Evolutionary conservation across 2,113 vertebrate genomes (phyloP).

Genomic region (Neolamprologus caudopunctatus): DNA sequence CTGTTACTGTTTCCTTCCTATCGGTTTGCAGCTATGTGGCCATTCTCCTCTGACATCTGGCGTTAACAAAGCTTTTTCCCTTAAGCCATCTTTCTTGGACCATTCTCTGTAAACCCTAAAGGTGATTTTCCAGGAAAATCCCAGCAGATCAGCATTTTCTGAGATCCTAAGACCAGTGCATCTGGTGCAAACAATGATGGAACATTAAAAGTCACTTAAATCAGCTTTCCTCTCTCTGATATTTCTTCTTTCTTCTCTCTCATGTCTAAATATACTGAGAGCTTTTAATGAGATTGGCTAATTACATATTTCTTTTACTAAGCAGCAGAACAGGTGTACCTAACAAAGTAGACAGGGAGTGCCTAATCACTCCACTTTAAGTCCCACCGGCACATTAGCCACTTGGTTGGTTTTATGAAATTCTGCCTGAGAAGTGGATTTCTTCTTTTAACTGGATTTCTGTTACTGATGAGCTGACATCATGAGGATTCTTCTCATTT

Average conservation of each 20-base stretch:
- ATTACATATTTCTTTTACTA: neutral
- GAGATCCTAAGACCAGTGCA: neutral
- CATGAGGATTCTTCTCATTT: neutral
- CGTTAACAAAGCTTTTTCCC: neutral
- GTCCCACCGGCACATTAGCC: accelerated
- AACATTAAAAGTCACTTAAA: neutral
- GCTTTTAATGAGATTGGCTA: neutral
- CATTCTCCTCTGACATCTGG: neutral
- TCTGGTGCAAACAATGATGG: neutral
- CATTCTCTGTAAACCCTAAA: neutral
- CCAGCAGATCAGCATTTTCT: neutral
- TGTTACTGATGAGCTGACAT: neutral
- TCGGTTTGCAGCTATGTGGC: accelerated
- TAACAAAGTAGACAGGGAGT: neutral
- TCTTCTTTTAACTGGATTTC: neutral
- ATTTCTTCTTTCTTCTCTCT: neutral
- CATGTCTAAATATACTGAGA: neutral
- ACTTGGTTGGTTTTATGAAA: neutral
- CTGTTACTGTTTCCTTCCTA: neutral
- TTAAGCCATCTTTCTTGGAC: neutral
- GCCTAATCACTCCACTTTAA: neutral
- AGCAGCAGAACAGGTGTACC: neutral
- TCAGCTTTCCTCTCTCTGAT: neutral
- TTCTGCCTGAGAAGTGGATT: neutral
- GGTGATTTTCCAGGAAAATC: neutral